A percentile compares a stretch with the other conserved stretches of the same genome.
Conservation (phyloP, 1,140 invertebrate species). For the Apis cerana region DNA sequence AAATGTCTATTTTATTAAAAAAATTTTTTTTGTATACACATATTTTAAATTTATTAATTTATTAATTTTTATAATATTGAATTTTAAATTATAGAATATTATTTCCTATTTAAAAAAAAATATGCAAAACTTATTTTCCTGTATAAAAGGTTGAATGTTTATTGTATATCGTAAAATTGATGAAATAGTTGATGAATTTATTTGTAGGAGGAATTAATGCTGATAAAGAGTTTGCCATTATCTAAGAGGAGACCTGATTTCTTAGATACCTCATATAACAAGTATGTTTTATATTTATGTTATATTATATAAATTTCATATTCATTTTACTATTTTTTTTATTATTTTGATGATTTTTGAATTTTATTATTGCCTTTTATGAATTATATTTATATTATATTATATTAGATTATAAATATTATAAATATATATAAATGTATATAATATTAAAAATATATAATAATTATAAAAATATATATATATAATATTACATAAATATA, state of each 20-base stretch:
- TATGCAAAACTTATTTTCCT: background rate
- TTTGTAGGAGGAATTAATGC: slow-evolving; percentile 84
- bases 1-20: no score
- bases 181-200: background rate
- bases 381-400: background rate
- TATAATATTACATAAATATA: no score
- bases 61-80: background rate
- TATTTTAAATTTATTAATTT: background rate
- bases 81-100: background rate
- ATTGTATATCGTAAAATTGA: background rate
- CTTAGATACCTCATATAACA: slow-evolving; percentile 83
- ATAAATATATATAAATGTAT: background rate
- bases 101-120: background rate
- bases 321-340: background rate
- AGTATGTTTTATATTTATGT: slow-evolving; percentile 70
- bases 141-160: background rate
- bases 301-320: background rate
- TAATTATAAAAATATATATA: background rate
- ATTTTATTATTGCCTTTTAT: slow-evolving; percentile 18
- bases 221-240: slow-evolving; percentile 82
- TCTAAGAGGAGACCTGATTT: slow-evolving; percentile 83
- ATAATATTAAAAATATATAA: no score
- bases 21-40: no score
- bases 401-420: background rate
- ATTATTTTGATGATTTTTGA: background rate